Evolutionary conservation across 2,888 invertebrate genomes (phyloP), one percentile per base, ranked within the genome.

Genomic region (Beris chalybata): DNA sequence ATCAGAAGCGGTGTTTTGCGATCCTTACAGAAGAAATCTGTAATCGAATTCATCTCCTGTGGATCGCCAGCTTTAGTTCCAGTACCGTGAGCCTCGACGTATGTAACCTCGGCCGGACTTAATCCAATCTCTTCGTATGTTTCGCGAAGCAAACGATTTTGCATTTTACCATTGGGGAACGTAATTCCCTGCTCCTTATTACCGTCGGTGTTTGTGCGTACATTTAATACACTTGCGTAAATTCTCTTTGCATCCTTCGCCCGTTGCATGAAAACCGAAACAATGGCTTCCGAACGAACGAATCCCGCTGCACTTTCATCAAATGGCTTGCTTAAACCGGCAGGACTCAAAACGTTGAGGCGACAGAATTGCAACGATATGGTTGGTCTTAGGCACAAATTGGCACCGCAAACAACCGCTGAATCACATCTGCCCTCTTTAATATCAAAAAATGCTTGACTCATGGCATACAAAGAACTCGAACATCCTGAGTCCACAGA

Each of bases 31-130:
- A 96, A 95, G 69, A 94, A 85, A 71, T 95, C 93, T 0, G 92
- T 91, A 72, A 99, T 95, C 0, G 96, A 91, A 79, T 97, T 96
- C 3, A 96, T 89, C 83, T 99, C 99, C 78, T 97, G 94, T 1
- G 97, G 97, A 83, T 99, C 99, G n/a, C 98, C 97, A 50, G 90
- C 91, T 84, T 97, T 97, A 9, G 98, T 99, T 67, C 98, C 99
- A 22, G 98, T 99, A 65, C 98, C 98, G 81, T 99, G 99, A 61
- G 97, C 96, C 82, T 99, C 99, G 2, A 99, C 91, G 80, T 97
- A 99, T 4, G 83, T 84, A 0, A 99, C 92, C 64, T 92, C 89
- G 58, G 83, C 79, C 4, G 98, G 97, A 73, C 90, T 87, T 63
- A 99, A 80, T 1, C 89, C 87, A 47, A 88, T 88, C 81, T 95